phyloP scores from a whole-genome alignment of 2,113 vertebrate genomes.

The Actenoides hombroni region DNA sequence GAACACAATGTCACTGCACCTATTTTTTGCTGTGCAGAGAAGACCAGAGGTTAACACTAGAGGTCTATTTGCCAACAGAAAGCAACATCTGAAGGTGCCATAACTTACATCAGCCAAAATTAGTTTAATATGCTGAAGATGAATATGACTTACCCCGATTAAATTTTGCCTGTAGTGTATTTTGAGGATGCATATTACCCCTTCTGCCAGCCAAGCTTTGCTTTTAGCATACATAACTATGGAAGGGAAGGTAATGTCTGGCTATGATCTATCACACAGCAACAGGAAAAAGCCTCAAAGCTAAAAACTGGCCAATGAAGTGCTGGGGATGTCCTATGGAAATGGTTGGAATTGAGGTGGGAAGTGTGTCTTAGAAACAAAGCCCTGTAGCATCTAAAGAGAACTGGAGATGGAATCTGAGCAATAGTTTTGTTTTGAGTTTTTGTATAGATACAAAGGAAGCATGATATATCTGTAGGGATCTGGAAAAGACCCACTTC shows the following conservation, averaged over 20 bases:
- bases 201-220: background rate
- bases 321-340: background rate
- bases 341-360: background rate
- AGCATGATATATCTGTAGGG: background rate
- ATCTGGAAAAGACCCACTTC: background rate
- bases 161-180: background rate
- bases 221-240: background rate
- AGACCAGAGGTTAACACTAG: background rate
- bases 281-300: background rate
- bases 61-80: background rate
- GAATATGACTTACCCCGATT: background rate
- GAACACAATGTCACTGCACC: background rate
- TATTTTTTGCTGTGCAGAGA: background rate
- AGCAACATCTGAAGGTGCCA: background rate
- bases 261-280: background rate
- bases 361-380: background rate
- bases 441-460: background rate
- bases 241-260: background rate
- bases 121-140: background rate
- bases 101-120: background rate
- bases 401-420: background rate
- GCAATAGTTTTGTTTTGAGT: background rate
- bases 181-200: background rate
- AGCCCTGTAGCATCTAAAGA: background rate
- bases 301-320: background rate